Evolutionary conservation across 2,113 vertebrate genomes (phyloP).

Genomic region (Esox niger): DNA sequence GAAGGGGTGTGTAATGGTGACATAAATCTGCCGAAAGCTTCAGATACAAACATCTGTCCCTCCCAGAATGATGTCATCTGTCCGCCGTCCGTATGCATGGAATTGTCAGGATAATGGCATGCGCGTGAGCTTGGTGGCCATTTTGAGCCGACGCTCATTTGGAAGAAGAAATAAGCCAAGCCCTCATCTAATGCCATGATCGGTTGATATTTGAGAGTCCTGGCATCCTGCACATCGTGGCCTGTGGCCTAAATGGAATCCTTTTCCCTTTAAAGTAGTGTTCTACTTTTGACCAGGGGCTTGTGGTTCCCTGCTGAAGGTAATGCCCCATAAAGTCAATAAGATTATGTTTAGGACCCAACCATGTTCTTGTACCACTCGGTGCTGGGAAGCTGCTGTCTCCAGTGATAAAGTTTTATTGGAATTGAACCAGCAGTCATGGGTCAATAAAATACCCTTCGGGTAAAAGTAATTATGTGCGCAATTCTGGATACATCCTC

Average conservation of each 20-base stretch:
- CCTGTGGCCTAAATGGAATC: not conserved
- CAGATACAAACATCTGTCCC: conserved; percentile 41
- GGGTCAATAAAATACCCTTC: not conserved
- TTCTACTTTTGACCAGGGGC: no score
- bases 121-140: conserved; percentile 10
- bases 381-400: conserved; percentile 18
- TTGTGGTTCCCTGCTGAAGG: no score
- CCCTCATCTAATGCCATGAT: conserved; percentile 16
- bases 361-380: conserved; percentile 24
- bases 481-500: no score
- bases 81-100: conserved; percentile 49
- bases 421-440: conserved; percentile 11
- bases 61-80: conserved; percentile 56
- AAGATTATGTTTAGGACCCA: not conserved
- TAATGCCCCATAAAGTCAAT: no score
- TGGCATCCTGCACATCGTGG: conserved; percentile 26
- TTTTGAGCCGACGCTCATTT: not conserved
- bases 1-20: conserved; percentile 17
- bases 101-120: conserved; percentile 24
- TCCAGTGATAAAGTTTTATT: conserved; percentile 4
- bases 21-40: conserved; percentile 48
- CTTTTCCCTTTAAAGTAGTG: no score
- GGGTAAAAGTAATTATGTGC: no score
- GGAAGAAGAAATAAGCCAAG: conserved; percentile 4
- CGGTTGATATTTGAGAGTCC: conserved; percentile 16